phyloP scores from a whole-genome alignment of 2,113 vertebrate species.

The Acanthisitta chloris region DNA sequence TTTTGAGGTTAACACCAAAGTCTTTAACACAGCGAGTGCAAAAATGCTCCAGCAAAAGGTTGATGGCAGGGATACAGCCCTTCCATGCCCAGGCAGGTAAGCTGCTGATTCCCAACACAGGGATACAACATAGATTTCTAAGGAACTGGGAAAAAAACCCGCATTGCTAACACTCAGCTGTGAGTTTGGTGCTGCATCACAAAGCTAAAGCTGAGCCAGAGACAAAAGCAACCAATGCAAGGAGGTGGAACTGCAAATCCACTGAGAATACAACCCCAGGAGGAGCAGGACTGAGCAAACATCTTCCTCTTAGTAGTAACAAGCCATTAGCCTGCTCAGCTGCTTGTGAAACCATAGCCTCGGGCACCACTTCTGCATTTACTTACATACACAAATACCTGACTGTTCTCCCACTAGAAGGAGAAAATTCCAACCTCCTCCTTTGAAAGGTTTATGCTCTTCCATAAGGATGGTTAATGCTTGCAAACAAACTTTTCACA shows the following conservation, averaged over 20 bases:
- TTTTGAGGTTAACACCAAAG: constrained; percentile 40
- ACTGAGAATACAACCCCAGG: not conserved
- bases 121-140: not conserved
- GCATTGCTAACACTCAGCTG: not conserved
- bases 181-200: not conserved
- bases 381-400: not conserved
- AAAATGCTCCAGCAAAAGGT: not conserved
- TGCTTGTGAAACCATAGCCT: not conserved
- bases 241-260: not conserved
- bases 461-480: not conserved
- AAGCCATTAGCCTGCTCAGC: not conserved
- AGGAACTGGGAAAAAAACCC: not conserved
- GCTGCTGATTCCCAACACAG: not conserved
- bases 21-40: not conserved
- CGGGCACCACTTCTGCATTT: not conserved
- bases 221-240: not conserved
- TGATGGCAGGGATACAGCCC: not conserved
- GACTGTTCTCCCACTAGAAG: not conserved
- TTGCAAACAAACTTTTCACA: not conserved
- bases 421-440: not conserved
- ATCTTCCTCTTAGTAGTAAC: not conserved
- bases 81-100: not conserved
- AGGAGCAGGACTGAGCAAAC: not conserved
- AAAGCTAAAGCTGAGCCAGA: not conserved
- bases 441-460: not conserved